Base-by-base conservation (phyloP, 2,113 vertebrate genomes). In the Misgurnus mizolepis region DNA sequence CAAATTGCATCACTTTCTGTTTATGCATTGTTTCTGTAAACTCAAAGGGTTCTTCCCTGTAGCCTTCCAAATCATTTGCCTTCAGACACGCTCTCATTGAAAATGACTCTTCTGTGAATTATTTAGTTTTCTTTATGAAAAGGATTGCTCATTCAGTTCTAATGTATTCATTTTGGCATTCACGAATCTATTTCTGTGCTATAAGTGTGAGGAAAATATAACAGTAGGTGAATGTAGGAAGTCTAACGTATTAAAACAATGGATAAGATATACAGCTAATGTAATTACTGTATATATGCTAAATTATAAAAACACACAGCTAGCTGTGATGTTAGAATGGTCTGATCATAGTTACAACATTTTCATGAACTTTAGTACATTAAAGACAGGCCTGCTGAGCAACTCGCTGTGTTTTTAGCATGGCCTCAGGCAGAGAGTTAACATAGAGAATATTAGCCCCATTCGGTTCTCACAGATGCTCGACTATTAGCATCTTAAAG, bases 1-100 rank as follows among this genome's bases (percentile, higher is more conserved):
- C 53, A 87, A 90, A 88, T 87, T 90, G 82, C 86, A 86, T 87
- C 89, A 86, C 67, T 79, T 9, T 39, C 67, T 83, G 79, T 69
- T 75, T 47, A 72, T 60, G 10, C 8, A 64, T 43, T 83, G 81
- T 79, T 61, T 82, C 45, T 53, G 78, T 11, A 75, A 64, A 75
- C 58, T 75, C 18, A 61, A 61, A 47, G 56, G 61, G 55, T 47
- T 60, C 40, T 73, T 47, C 18, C 18, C 56, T 6, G 14, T 64
- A 75, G 22, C 43, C 56, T 75, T 75, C 18, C 58, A 64, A 64
- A 75, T 27, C 7, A 49, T 64, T 75, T 15, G 18, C 73, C 18
- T 64, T 75, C 22, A 49, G 41, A 75, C 34, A 22, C 2, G 12
- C 11, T 73, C 3, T 60, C 53, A 18, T 6, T 56, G 9, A 10